Conservation (phyloP, 2,113 vertebrate species). For the Engraulis encrasicolus region DNA sequence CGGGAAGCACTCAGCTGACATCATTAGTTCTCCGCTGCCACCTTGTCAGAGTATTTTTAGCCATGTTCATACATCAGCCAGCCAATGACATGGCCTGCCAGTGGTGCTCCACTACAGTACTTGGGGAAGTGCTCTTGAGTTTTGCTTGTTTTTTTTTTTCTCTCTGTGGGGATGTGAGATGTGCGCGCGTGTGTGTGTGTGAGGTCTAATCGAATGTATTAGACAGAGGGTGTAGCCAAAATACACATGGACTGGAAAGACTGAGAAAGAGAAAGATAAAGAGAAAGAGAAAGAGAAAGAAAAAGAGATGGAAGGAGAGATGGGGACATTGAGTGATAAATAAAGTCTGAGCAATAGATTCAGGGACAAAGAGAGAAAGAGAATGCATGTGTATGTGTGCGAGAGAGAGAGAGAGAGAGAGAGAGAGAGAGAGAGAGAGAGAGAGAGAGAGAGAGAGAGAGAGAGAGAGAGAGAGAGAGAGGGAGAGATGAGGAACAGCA, state of each 20-base stretch:
- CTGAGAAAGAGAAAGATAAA: not conserved
- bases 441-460: not conserved
- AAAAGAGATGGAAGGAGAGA: no score
- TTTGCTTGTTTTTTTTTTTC: not conserved
- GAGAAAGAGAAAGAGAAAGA: no score
- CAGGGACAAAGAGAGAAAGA: no score
- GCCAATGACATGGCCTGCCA: slow-evolving; percentile 77
- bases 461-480: not conserved
- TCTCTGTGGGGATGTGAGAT: not conserved
- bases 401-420: no score
- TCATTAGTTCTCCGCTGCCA: slow-evolving; percentile 76
- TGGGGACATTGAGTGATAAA: no score
- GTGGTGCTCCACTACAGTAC: slow-evolving; percentile 59
- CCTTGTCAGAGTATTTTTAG: slow-evolving; percentile 79
- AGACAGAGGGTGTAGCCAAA: slow-evolving; percentile 9
- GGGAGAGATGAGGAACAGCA: not conserved
- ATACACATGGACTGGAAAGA: not conserved
- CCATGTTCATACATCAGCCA: slow-evolving; percentile 76
- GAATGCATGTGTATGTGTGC: no score
- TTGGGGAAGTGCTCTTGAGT: not conserved
- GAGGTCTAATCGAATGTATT: not conserved
- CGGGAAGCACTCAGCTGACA: slow-evolving; percentile 73
- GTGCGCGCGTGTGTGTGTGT: no score
- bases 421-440: no score
- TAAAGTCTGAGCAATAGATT: no score